Evolutionary conservation across 37 sponge, comb jelly and placozoan genomes (phyloP), one percentile per base, ranked within the genome.

Genomic region (Theonella swinhoei): DNA sequence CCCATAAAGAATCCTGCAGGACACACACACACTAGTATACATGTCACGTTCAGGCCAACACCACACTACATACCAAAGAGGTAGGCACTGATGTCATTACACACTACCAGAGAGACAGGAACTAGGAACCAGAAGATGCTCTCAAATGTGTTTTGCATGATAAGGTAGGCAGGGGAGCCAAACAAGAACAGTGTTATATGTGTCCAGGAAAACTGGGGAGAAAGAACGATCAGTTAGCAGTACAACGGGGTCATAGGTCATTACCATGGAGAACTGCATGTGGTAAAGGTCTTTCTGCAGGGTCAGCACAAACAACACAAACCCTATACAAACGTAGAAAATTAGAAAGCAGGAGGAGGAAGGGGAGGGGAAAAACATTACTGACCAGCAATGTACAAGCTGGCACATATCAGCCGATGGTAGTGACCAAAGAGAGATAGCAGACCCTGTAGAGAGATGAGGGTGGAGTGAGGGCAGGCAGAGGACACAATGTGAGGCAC

Each of bases 51-150:
- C n/a, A n/a, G n/a, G n/a, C n/a, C n/a, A n/a, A n/a, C n/a, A n/a
- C n/a, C n/a, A 14, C 7, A 47, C 7, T 23, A 77, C 77, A 80
- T 75, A 88, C 93, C 99, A 82, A 89, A 98, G 43, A 98, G 66
- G 62, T 98, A 98, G 37, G 99, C 99, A 90, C 91, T 90, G 65
- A 98, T 95, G 88, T 98, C 99, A 78, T 98, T 98, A 80, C 99
- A 96, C 38, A 98, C 87, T 38, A 98, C 99, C 90, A 96, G 78
- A 62, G 90, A 85, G 39, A 96, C 88, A n/a, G 99, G 96, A 34
- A 94, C 80, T 8, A 98, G 81, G 79, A 96, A 91, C 99, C 99
- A 98, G 87, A 86, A 92, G 32, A 94, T 70, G 4, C 89, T 89
- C 37, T 85, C 89, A 81, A 94, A 95, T 25, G 89, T 69, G 80